phyloP scores from a whole-genome alignment of 2,113 vertebrate species.

The Uropsilus gracilis region DNA sequence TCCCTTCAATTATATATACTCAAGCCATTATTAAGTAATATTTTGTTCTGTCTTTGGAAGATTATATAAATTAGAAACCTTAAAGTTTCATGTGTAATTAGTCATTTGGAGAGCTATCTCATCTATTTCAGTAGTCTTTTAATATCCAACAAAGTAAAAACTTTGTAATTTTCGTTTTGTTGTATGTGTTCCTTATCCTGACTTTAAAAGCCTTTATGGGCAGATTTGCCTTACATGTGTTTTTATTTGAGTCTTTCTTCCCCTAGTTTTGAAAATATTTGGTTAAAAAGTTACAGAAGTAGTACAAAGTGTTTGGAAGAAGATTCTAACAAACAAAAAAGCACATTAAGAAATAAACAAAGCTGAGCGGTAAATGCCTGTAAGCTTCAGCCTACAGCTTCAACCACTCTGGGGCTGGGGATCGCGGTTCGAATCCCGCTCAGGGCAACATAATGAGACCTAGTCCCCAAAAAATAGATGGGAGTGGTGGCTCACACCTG shows the following conservation, averaged over 20 bases:
- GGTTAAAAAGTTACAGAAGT: background rate
- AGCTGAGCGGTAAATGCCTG: too few species aligned
- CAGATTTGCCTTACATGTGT: background rate
- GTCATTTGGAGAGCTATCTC: background rate
- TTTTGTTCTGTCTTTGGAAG: background rate
- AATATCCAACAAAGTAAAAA: background rate
- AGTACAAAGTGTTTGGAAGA: slow-evolving; percentile 4
- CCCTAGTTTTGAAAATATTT: background rate
- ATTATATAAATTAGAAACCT: background rate
- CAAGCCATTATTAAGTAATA: background rate
- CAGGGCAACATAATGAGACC: too few species aligned
- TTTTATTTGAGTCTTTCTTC: background rate
- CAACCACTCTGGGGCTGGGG: too few species aligned
- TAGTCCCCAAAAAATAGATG: too few species aligned
- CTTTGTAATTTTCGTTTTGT: background rate
- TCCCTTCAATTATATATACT: background rate
- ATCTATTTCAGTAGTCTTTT: background rate
- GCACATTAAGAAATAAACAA: background rate
- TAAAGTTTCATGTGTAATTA: background rate
- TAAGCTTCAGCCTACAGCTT: too few species aligned
- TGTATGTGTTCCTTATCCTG: background rate
- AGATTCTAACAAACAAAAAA: background rate
- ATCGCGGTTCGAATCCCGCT: too few species aligned
- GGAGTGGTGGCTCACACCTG: too few species aligned
- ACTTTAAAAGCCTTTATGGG: background rate